Evolutionary conservation across 2,797 vertebrate species (phyloP), one percentile per base, ranked within the genome.

Genomic region (Hafferia zeledoni): DNA sequence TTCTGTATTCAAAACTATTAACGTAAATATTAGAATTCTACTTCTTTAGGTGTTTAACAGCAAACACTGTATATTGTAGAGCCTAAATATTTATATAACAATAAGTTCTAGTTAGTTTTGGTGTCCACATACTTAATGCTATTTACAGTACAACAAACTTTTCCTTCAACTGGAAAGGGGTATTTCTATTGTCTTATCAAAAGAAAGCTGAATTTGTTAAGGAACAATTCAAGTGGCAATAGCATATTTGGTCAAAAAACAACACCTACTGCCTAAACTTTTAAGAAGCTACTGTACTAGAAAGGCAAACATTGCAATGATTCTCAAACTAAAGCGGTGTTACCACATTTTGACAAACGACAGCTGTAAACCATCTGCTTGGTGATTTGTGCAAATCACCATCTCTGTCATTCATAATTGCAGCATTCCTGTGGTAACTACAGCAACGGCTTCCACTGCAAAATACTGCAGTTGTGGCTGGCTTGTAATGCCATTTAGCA

Each of bases 191-290:
- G 52, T 67, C 56, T 91, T 90, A 69, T 70, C 91, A 88, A 96
- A 97, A 89, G 60, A 89, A 96, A 95, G 89, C 19, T 0, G 1
- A 82, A 56, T 87, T 63, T 46, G 28, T 25, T 63, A 68, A 71
- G 64, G 78, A 94, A 77, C 77, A 93, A 93, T 79, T 95, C 87
- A 82, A 94, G 83, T 86, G 91, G 63, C 18, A 9, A 68, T 82
- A 95, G 85, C 80, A 5, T 83, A 96, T 97, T 95, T 97, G 94
- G 94, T 97, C 93, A 96, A 96, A 96, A 96, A 33, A 90, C 4
- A 65, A 76, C 87, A 90, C 47, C 78, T 80, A 92, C 52, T 65
- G 47, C 83, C 70, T 89, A 80, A 93, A 84, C 69, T 96, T 90
- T 76, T 79, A 95, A 95, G 82, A 90, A 92, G 91, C 89, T 90